These are phyloP conservation scores for Neodiprion lecontei DNA, from an alignment of 1,140 invertebrate species.

Conservation along the genomic window DNA sequence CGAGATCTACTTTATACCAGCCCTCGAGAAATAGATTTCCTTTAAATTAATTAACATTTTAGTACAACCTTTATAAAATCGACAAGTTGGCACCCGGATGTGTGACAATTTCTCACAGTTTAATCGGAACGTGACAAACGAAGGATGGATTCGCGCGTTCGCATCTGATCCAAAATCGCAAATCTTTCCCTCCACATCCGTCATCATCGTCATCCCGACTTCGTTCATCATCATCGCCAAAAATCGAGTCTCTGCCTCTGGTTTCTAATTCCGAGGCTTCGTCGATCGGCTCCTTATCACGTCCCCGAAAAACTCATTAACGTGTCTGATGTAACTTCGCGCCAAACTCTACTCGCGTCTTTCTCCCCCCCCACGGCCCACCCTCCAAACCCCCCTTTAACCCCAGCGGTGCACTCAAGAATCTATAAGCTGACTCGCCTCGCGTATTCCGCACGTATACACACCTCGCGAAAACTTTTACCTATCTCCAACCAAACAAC, in stretches of 20 bases:
- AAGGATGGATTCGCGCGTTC: too few relatives aligned
- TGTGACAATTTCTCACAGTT: too few relatives aligned
- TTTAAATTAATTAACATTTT: too few relatives aligned
- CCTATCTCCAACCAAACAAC: neutral
- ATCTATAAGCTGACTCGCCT: conserved; percentile 5
- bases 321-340: conserved; percentile 38
- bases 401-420: neutral
- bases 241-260: conserved; percentile 22
- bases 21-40: too few relatives aligned
- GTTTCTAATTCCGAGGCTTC: conserved; percentile 50
- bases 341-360: conserved; percentile 25
- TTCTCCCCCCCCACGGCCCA: conserved; percentile 27
- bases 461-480: conserved; percentile 12
- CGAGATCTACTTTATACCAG: too few relatives aligned
- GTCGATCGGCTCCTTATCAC: conserved; percentile 49
- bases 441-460: conserved; percentile 8
- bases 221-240: too few relatives aligned
- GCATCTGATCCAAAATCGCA: too few relatives aligned
- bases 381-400: neutral
- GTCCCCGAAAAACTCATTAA: conserved; percentile 60
- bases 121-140: too few relatives aligned
- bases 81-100: too few relatives aligned
- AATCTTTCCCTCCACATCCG: too few relatives aligned
- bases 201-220: too few relatives aligned
- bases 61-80: too few relatives aligned